Evolutionary conservation across 2,797 vertebrate species (phyloP).

Genomic region (Aratinga solstitialis): DNA sequence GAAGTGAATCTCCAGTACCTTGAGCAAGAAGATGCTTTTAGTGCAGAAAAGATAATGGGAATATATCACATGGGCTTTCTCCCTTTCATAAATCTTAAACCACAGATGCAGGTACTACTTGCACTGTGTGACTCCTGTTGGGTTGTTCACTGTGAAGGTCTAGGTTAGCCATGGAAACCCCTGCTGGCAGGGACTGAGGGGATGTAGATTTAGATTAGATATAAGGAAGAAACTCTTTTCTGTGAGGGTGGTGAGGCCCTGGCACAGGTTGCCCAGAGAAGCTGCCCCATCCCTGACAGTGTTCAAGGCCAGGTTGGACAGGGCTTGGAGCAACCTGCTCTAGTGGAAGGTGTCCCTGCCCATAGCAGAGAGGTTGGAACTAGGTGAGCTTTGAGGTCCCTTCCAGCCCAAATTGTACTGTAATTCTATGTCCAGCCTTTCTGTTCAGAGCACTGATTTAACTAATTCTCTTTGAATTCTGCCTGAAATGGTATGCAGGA

Average conservation of each 20-base stretch:
- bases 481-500: neutral
- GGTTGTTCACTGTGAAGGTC: neutral
- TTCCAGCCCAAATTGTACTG: neutral
- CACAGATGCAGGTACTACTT: neutral
- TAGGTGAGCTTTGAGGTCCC: neutral
- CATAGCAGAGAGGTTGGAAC: neutral
- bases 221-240: neutral
- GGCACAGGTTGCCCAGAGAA: neutral
- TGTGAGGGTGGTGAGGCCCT: neutral
- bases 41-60: neutral
- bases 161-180: neutral
- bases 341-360: neutral
- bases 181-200: neutral
- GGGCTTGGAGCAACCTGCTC: neutral
- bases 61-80: neutral
- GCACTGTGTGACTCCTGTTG: neutral
- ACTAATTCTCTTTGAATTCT: neutral
- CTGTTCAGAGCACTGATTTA: neutral
- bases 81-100: neutral
- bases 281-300: neutral
- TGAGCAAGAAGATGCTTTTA: neutral
- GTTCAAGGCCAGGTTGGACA: neutral
- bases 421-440: neutral
- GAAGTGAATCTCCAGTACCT: neutral
- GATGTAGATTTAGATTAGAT: neutral